These are phyloP conservation scores for Burhinus oedicnemus DNA, from an alignment of 2,113 vertebrate genomes.

Conservation along the genomic window DNA sequence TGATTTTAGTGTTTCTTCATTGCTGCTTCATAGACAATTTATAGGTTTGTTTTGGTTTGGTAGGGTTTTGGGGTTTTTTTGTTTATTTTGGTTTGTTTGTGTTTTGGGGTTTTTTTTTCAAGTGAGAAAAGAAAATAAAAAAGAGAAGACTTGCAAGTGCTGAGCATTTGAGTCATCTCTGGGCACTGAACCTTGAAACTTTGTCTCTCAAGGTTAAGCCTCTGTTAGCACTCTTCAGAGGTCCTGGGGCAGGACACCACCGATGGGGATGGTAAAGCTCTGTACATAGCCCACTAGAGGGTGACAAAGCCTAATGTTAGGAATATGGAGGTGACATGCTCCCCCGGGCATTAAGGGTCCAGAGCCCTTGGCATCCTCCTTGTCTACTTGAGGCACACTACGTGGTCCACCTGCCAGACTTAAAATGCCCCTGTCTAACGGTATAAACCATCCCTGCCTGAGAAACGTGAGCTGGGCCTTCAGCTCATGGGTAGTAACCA, in stretches of 20 bases:
- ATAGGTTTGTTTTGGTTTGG: not conserved
- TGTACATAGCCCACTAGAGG: constrained; percentile 6
- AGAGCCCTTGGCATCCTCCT: not conserved
- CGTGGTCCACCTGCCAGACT: not conserved
- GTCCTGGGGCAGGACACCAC: not conserved
- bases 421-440: not conserved
- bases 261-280: not conserved
- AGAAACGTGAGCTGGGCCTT: not conserved
- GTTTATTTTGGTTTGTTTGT: not conserved
- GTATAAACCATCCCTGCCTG: not conserved
- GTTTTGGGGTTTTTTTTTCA: not conserved
- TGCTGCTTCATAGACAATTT: not conserved
- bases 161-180: not conserved
- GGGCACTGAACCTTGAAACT: not conserved
- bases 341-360: not conserved
- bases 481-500: not conserved
- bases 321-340: not conserved
- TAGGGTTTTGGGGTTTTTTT: not conserved
- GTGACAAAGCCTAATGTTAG: constrained; percentile 39
- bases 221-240: not conserved
- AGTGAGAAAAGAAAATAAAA: not conserved
- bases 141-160: not conserved
- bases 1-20: constrained; percentile 25
- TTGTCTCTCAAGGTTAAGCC: not conserved
- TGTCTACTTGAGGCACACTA: rapidly evolving